Evolutionary conservation across 2,113 vertebrate genomes (phyloP).

Genomic region (Octodon degus): DNA sequence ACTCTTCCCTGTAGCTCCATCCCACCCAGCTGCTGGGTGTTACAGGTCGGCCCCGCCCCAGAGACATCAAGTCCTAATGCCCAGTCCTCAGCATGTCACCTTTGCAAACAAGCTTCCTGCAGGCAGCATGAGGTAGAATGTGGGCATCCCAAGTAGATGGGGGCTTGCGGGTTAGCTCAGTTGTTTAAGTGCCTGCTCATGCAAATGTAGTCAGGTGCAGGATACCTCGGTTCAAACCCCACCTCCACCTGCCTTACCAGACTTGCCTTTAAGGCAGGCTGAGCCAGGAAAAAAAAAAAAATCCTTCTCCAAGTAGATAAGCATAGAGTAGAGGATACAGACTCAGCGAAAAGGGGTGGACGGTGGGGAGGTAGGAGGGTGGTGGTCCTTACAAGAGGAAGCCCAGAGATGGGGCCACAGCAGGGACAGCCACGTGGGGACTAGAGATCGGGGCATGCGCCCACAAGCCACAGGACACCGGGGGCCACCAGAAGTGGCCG

Average conservation of each 20-base stretch:
- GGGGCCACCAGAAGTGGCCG: not conserved
- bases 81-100: not conserved
- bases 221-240: too few species aligned
- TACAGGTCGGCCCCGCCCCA: not conserved
- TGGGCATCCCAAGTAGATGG: too few species aligned
- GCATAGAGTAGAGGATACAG: not conserved
- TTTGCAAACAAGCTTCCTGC: not conserved
- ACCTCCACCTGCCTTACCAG: too few species aligned
- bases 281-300: too few species aligned
- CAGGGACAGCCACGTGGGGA: not conserved
- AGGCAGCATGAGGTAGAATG: not conserved
- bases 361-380: too few species aligned
- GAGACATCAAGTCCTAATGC: not conserved
- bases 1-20: not conserved
- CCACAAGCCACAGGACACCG: too few species aligned
- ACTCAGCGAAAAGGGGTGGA: fast-evolving
- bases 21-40: not conserved
- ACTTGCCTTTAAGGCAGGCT: too few species aligned
- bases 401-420: not conserved
- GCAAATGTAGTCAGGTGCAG: too few species aligned
- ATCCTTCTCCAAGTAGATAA: too few species aligned
- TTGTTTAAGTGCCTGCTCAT: too few species aligned
- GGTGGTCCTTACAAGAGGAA: not conserved
- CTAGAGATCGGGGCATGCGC: fast-evolving
- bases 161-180: too few species aligned